These are phyloP conservation scores for Pteromalus puparum DNA, from an alignment of 1,140 invertebrate genomes.

Conservation along the genomic window DNA sequence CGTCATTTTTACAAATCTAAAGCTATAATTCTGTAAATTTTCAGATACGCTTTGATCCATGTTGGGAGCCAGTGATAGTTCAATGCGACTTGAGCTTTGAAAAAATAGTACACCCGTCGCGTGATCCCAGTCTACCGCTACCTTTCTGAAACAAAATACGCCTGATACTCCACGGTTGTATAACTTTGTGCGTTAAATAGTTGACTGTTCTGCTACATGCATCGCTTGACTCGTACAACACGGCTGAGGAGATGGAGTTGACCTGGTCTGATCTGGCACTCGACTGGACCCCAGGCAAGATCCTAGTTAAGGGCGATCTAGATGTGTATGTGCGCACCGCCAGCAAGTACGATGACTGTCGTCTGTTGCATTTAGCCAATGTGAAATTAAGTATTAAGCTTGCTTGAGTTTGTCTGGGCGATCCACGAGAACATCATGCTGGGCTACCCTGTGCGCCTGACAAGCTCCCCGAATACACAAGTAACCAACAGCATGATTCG, in stretches of 20 bases:
- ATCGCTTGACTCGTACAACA: slow-evolving; percentile 98
- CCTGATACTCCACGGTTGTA: slow-evolving; percentile 92
- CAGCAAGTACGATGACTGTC: slow-evolving; percentile 98
- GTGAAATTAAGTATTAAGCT: slow-evolving; percentile 90
- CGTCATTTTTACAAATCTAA: no score
- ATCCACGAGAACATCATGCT: slow-evolving; percentile 97
- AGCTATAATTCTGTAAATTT: not conserved
- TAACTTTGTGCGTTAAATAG: slow-evolving; percentile 90
- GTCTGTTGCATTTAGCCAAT: slow-evolving; percentile 88
- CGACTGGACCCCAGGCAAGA: slow-evolving; percentile 95
- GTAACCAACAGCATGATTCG: slow-evolving; percentile 92
- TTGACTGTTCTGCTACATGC: slow-evolving; percentile 94
- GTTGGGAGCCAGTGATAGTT: slow-evolving; percentile 98
- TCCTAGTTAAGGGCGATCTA: slow-evolving; percentile 75
- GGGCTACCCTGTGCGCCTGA: slow-evolving; percentile 97
- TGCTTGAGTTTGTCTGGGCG: slow-evolving; percentile 94
- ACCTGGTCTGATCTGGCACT: slow-evolving; percentile 94
- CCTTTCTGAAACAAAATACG: slow-evolving; percentile 99
- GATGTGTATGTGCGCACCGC: slow-evolving; percentile 95
- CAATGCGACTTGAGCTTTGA: slow-evolving; percentile 95
- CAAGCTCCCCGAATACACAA: slow-evolving; percentile 97
- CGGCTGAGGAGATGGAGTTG: slow-evolving; percentile 98
- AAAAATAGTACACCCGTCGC: slow-evolving; percentile 89
- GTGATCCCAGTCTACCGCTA: slow-evolving; percentile 94
- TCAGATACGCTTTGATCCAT: slow-evolving; percentile 94